Evolutionary conservation across 2,888 invertebrate species (phyloP).

Genomic region (Candidula unifasciata): DNA sequence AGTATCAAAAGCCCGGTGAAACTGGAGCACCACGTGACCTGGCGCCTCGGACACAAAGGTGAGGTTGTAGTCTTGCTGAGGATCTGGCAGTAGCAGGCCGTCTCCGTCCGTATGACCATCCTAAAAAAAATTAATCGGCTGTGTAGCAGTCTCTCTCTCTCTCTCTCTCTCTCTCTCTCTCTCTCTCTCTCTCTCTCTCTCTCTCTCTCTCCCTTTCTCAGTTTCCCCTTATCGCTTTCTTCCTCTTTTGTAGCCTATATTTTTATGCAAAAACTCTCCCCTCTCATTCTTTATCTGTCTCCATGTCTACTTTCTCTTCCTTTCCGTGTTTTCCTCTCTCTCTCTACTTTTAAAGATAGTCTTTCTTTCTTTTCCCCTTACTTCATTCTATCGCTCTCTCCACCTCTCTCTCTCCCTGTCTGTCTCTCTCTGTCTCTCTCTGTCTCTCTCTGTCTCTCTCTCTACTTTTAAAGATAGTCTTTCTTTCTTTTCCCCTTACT

Average conservation of each 20-base stretch:
- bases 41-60: slow-evolving; percentile 39
- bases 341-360: background rate
- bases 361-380: background rate
- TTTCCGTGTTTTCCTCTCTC: background rate
- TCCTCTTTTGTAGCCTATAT: too few species aligned
- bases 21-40: slow-evolving; percentile 58
- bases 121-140: slow-evolving; percentile 56
- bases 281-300: background rate
- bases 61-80: slow-evolving; percentile 71
- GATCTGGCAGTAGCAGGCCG: slow-evolving; percentile 68
- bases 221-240: too few species aligned
- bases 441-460: background rate
- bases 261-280: background rate
- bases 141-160: background rate
- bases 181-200: too few species aligned
- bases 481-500: too few species aligned
- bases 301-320: background rate
- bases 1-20: slow-evolving; percentile 71
- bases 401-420: background rate
- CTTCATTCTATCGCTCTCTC: too few species aligned
- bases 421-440: background rate
- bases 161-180: background rate
- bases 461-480: background rate
- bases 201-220: background rate
- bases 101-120: slow-evolving; percentile 71